Evolutionary conservation across 2,888 invertebrate species (phyloP).

Genomic region (Encarsia formosa): DNA sequence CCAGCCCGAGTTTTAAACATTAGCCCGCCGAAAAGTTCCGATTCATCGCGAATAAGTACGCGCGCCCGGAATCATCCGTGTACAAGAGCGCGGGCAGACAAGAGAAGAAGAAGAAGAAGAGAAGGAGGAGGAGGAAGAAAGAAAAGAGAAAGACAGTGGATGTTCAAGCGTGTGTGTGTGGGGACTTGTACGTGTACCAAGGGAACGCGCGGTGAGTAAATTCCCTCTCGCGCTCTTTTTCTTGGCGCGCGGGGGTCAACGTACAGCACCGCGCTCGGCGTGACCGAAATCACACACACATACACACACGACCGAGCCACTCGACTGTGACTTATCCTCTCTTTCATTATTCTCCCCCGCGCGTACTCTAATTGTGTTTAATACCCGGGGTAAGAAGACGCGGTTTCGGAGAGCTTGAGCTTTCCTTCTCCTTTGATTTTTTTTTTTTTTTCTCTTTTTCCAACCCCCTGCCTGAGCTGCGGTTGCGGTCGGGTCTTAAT

Average conservation of each 20-base stretch:
- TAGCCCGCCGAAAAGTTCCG: too few relatives aligned
- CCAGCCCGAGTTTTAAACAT: too few relatives aligned
- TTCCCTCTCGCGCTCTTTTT: conserved; percentile 34
- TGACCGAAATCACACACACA: conserved; percentile 50
- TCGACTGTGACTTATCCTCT: conserved; percentile 45
- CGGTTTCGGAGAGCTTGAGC: too few relatives aligned
- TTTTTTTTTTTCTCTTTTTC: too few relatives aligned
- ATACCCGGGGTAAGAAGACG: too few relatives aligned
- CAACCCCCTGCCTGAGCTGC: too few relatives aligned
- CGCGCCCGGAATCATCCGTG: neutral
- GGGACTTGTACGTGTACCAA: conserved; percentile 28
- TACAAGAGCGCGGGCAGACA: neutral
- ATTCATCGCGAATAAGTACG: too few relatives aligned
- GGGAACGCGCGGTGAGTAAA: conserved; percentile 39
- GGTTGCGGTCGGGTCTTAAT: too few relatives aligned
- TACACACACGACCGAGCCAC: conserved; percentile 36
- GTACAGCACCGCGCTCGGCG: conserved; percentile 50
- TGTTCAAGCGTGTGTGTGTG: conserved; percentile 5
- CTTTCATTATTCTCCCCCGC: conserved; percentile 28
- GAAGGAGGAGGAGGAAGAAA: neutral
- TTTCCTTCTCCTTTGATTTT: too few relatives aligned
- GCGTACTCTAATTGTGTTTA: too few relatives aligned
- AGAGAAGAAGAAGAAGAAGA: neutral
- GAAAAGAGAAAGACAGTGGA: conserved; percentile 1
- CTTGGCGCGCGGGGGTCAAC: conserved; percentile 45